Evolutionary conservation across 2,888 invertebrate species (phyloP).

Genomic region (Ptycholaimellus sp.): DNA sequence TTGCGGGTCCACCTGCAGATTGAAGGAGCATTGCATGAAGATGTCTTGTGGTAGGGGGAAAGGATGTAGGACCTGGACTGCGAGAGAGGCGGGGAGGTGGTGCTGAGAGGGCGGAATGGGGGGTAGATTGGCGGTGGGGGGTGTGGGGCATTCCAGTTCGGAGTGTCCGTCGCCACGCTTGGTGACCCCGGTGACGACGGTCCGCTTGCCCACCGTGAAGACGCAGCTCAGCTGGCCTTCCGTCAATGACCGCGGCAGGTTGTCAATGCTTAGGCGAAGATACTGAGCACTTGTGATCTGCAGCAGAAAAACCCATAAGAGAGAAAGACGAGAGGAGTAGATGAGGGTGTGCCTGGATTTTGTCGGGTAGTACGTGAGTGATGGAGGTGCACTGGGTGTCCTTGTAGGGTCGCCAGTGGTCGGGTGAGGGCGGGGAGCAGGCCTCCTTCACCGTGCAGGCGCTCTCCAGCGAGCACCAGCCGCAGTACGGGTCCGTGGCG

Average conservation of each 20-base stretch:
- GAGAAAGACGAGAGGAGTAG: neutral
- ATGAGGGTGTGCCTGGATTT: too few relatives aligned
- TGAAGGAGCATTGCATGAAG: too few relatives aligned
- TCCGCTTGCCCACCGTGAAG: constrained; percentile 64
- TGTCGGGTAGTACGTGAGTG: too few relatives aligned
- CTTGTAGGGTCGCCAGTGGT: too few relatives aligned
- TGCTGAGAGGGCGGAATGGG: constrained; percentile 52
- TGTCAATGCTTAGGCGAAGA: constrained; percentile 64
- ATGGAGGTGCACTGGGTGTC: too few relatives aligned
- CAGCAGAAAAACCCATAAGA: too few relatives aligned
- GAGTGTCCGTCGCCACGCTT: too few relatives aligned
- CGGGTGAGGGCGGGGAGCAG: too few relatives aligned
- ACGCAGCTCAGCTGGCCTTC: constrained; percentile 66
- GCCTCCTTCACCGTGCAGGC: constrained; percentile 34
- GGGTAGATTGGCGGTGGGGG: constrained; percentile 68
- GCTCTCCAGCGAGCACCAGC: constrained; percentile 86
- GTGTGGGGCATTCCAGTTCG: constrained; percentile 66
- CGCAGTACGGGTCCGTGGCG: constrained; percentile 84
- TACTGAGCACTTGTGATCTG: constrained; percentile 18
- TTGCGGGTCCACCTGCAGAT: too few relatives aligned
- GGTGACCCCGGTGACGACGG: too few relatives aligned
- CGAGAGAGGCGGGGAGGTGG: constrained; percentile 9
- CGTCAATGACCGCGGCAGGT: constrained; percentile 45
- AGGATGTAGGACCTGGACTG: constrained; percentile 7
- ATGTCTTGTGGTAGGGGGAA: too few relatives aligned